Evolutionary conservation across 1,140 invertebrate species (phyloP).

Genomic region (Ceratina australensis): DNA sequence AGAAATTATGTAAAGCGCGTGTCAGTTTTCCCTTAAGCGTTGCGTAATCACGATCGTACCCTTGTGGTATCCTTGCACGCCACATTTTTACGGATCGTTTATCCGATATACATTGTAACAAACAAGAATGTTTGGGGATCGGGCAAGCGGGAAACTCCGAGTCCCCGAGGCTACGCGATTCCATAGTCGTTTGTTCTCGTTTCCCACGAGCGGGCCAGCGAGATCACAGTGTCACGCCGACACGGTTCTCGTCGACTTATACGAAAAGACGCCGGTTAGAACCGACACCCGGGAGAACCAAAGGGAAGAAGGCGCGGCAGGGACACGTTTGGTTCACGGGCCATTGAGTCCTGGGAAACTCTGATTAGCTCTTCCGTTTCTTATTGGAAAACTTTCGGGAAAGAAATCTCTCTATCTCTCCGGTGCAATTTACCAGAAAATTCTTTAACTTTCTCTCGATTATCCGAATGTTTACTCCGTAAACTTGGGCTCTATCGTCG

Average conservation of each 20-base stretch:
- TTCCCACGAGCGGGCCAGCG: neutral
- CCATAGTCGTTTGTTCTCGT: neutral
- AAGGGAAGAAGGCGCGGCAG: neutral
- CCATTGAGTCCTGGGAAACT: constrained; percentile 70
- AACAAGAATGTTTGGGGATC: too few species aligned
- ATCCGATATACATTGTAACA: neutral
- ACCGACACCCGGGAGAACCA: neutral
- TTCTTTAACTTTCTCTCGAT: constrained; percentile 70
- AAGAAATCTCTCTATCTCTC: constrained; percentile 70
- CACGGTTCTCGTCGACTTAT: neutral
- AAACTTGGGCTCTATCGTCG: constrained; percentile 28
- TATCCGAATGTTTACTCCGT: constrained; percentile 61
- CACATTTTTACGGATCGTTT: too few species aligned
- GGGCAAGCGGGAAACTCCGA: neutral
- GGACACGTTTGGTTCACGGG: constrained; percentile 55
- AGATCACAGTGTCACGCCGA: neutral
- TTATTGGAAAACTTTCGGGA: constrained; percentile 67
- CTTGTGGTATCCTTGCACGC: too few species aligned
- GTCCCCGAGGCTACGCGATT: neutral
- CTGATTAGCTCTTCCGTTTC: constrained; percentile 74
- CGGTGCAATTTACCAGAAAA: constrained; percentile 73
- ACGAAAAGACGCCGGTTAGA: neutral
- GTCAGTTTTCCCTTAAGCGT: too few species aligned
- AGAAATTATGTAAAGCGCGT: too few species aligned
- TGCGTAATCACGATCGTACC: too few species aligned